A percentile compares a stretch with the other conserved stretches of the same genome.
Evolutionary conservation across 2,888 invertebrate species (phyloP).

Genomic region (Drosophila putrida): DNA sequence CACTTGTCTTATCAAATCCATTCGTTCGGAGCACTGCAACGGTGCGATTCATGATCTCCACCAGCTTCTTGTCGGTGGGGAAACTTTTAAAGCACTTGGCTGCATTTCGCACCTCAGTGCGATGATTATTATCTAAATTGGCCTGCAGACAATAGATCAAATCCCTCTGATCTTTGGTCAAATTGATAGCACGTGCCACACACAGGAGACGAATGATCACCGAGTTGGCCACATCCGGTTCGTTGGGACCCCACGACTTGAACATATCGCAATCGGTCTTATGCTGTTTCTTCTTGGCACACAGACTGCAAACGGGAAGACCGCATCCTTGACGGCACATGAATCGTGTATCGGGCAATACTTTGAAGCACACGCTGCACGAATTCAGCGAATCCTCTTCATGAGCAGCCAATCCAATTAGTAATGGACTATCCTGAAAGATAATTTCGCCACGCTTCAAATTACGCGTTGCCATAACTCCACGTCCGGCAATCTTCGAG

Average conservation of each 20-base stretch:
- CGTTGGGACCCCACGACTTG: conserved; percentile 87
- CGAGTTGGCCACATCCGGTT: conserved; percentile 84
- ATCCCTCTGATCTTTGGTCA: conserved; percentile 82
- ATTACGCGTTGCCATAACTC: conserved; percentile 89
- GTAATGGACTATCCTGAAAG: conserved; percentile 90
- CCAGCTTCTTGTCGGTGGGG: conserved; percentile 82
- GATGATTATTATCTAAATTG: conserved; percentile 83
- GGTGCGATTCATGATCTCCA: conserved; percentile 83
- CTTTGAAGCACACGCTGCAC: conserved; percentile 89
- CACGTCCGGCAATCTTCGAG: conserved; percentile 89
- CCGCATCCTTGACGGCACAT: conserved; percentile 89
- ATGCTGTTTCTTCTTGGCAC: conserved; percentile 88
- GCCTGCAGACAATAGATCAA: conserved; percentile 84
- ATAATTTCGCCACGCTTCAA: conserved; percentile 89
- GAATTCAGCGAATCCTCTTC: conserved; percentile 86
- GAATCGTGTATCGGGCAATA: conserved; percentile 84
- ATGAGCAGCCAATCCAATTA: conserved; percentile 89
- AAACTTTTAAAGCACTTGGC: conserved; percentile 83
- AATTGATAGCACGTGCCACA: conserved; percentile 82
- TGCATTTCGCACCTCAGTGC: conserved; percentile 82
- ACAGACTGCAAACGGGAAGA: conserved; percentile 89
- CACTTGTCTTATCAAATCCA: conserved; percentile 83
- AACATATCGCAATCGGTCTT: conserved; percentile 88
- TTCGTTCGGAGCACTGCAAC: conserved; percentile 84
- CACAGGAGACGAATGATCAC: conserved; percentile 81